A percentile compares a stretch with the other conserved stretches of the same genome.
phyloP scores from a whole-genome alignment of 2,888 invertebrate species.

The Gerosis bhagava region DNA sequence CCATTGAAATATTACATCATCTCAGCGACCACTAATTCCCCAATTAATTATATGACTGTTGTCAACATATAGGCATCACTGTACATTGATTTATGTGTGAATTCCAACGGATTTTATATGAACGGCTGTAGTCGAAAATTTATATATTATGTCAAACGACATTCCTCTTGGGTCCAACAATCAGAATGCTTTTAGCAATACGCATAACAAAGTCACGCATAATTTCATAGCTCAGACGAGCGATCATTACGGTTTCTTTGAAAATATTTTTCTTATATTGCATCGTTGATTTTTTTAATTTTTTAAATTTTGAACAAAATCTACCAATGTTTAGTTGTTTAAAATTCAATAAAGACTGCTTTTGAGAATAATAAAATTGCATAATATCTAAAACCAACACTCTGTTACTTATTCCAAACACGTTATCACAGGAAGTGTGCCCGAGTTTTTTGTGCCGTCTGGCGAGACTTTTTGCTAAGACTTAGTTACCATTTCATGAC shows the following conservation, averaged over 20 bases:
- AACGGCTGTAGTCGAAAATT: not conserved
- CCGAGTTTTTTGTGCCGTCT: constrained; percentile 12
- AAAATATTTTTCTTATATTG: not conserved
- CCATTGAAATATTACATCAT: constrained; percentile 21
- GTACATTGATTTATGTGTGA: constrained; percentile 14
- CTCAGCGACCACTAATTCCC: constrained; percentile 15
- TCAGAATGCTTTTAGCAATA: not conserved
- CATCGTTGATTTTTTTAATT: not conserved
- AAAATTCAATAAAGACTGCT: not conserved
- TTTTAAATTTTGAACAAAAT: not conserved
- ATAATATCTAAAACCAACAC: too few relatives aligned
- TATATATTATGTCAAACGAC: not conserved
- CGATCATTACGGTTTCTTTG: not conserved
- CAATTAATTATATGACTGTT: constrained; percentile 17
- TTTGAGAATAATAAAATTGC: constrained; percentile 1
- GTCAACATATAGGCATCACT: constrained; percentile 2
- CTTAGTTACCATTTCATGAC: constrained; percentile 16
- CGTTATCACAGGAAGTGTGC: constrained; percentile 23
- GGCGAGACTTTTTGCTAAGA: constrained; percentile 7
- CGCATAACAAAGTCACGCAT: not conserved
- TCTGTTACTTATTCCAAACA: constrained; percentile 14
- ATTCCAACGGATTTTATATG: not conserved
- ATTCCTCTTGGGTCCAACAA: constrained; percentile 6
- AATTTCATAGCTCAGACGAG: not conserved
- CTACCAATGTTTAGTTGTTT: not conserved